These are phyloP conservation scores for Phania funesta DNA, from an alignment of 2,888 invertebrate species.

Conservation along the genomic window DNA sequence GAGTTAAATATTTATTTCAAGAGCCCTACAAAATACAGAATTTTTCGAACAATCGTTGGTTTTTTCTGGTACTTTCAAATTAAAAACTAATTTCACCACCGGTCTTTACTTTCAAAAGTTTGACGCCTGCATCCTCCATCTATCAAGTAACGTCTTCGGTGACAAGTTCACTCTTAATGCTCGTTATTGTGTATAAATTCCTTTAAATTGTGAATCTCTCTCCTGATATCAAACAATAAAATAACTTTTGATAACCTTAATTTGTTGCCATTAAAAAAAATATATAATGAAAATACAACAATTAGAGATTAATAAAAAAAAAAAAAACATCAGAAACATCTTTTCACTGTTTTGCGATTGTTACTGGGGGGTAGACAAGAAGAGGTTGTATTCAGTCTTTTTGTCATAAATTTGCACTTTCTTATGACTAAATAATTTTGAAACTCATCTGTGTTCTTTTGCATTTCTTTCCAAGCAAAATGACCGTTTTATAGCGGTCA, in stretches of 20 bases:
- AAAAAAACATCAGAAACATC: background rate
- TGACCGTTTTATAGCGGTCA: constrained; percentile 50
- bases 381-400: background rate
- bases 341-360: background rate
- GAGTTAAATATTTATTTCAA: too few species aligned
- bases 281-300: background rate
- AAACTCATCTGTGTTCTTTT: constrained; percentile 23
- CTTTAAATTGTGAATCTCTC: background rate
- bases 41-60: too few species aligned
- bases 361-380: background rate
- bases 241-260: constrained; percentile 30
- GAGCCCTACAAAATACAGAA: too few species aligned
- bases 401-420: constrained; percentile 51
- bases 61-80: too few species aligned
- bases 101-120: too few species aligned
- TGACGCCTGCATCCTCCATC: background rate
- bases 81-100: too few species aligned
- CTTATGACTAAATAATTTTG: constrained; percentile 23
- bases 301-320: background rate
- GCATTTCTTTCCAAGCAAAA: constrained; percentile 27
- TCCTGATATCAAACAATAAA: background rate
- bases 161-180: background rate
- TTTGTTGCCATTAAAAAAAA: background rate
- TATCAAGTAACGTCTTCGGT: background rate
- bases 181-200: background rate